Evolutionary conservation across 2,113 vertebrate species (phyloP), one percentile per base, ranked within the genome.

Genomic region (Poicephalus meyeri): DNA sequence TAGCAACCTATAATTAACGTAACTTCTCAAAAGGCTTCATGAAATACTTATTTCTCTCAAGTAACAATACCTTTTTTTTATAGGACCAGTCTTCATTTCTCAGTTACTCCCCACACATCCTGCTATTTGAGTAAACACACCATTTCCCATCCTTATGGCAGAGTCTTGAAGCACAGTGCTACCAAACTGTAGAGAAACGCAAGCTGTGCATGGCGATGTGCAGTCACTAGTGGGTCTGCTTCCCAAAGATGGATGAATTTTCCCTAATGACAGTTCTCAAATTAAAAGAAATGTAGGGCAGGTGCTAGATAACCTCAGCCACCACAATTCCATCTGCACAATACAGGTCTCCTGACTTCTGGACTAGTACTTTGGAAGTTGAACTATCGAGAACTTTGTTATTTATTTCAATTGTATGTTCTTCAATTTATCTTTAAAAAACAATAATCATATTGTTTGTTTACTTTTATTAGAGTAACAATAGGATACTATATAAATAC

Each of bases 21-120:
- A 69, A 56, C 55, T 68, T 50, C 81, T 91, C 42, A 92, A 23
- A 90, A 65, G 47, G 35, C 44, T 63, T 64, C 46, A 61, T 33
- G 18, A 91, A 91, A 42, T 8, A 46, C 35, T 86, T 58, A 69
- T 33, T 78, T 47, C 65, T 89, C 53, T 68, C 29, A 84, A 47
- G 72, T 60, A 88, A 91, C 60, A 95, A 70, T 73, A 92, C 35
- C 31, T 78, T 64, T 91, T 92, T 93, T 89, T 93, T 85, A 91
- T 76, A 95, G 91, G 84, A 39, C 19, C 77, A 79, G 42, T 33
- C 71, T 87, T 91, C 42, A 81, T 47, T 60, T 74, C 68, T 66
- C 81, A 79, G 80, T 52, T 74, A 86, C 56, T 92, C 86, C 69
- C 50, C 77, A 84, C 69, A 89, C 63, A 94, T 79, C 83, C 94